Evolutionary conservation across 2,797 vertebrate genomes (phyloP).

Genomic region (Lateolabrax maculatus): DNA sequence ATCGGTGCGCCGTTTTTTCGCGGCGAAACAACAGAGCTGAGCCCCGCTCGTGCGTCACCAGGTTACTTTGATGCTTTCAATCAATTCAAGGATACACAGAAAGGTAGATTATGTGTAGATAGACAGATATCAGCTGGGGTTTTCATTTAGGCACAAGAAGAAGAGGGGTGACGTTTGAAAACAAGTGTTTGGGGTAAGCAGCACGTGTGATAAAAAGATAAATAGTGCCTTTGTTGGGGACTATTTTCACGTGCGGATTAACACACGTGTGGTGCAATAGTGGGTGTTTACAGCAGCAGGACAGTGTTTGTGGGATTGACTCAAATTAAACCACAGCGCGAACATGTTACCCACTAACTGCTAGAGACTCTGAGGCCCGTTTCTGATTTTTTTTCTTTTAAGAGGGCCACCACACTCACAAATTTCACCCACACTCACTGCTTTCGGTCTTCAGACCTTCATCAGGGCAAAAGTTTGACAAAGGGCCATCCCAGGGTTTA

Average conservation of each 20-base stretch:
- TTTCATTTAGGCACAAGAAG: neutral
- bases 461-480: conserved; percentile 10
- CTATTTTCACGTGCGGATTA: neutral
- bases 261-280: too few relatives aligned
- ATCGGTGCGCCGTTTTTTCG: conserved; percentile 5
- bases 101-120: conserved; percentile 17
- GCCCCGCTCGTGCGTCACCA: conserved; percentile 45
- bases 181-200: neutral
- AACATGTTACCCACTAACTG: too few relatives aligned
- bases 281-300: neutral
- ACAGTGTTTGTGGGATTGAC: neutral
- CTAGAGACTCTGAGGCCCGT: too few relatives aligned
- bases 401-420: neutral
- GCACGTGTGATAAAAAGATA: too few relatives aligned
- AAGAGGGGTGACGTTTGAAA: neutral
- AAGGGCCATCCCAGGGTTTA: neutral
- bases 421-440: too few relatives aligned
- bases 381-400: too few relatives aligned
- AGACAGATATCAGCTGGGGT: neutral
- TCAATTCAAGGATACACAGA: conserved; percentile 6
- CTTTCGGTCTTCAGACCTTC: neutral
- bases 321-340: neutral
- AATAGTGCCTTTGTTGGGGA: neutral
- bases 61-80: conserved; percentile 56
- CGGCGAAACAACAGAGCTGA: conserved; percentile 13